phyloP scores from a whole-genome alignment of 2,113 vertebrate species.

The Nycticorax nycticorax region DNA sequence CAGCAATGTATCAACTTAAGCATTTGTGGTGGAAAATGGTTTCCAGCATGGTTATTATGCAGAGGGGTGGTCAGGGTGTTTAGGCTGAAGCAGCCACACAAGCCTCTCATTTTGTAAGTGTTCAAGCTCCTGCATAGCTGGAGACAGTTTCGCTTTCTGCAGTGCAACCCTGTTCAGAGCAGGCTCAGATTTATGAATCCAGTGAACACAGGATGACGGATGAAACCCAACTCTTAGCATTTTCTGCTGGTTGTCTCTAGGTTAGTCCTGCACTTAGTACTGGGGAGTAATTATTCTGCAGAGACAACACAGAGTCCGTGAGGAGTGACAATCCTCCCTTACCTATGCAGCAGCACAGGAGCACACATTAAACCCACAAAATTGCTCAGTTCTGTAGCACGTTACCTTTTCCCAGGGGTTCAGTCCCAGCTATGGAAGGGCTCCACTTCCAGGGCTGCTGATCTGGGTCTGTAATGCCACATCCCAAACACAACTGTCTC shows the following conservation, averaged over 20 bases:
- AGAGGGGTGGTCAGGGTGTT: background rate
- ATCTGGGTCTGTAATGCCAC: background rate
- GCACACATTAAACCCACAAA: background rate
- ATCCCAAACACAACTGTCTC: background rate
- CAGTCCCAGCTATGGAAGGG: background rate
- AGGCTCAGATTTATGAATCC: background rate
- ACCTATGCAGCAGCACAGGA: background rate
- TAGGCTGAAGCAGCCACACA: background rate
- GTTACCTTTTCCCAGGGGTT: background rate
- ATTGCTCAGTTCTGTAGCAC: background rate
- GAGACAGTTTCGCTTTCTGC: background rate
- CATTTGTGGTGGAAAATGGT: background rate
- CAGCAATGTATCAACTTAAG: background rate
- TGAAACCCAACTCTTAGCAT: background rate
- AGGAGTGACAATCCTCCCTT: background rate
- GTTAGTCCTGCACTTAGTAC: background rate
- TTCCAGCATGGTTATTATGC: background rate
- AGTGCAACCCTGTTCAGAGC: background rate
- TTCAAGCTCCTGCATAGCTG: background rate
- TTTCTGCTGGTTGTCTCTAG: background rate
- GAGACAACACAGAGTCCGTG: background rate
- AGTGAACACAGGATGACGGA: background rate
- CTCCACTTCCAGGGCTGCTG: background rate
- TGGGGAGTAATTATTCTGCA: background rate
- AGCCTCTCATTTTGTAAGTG: background rate